phyloP scores from a whole-genome alignment of 64 coral and sea anemone species.

The Exaiptasia diaphana region DNA sequence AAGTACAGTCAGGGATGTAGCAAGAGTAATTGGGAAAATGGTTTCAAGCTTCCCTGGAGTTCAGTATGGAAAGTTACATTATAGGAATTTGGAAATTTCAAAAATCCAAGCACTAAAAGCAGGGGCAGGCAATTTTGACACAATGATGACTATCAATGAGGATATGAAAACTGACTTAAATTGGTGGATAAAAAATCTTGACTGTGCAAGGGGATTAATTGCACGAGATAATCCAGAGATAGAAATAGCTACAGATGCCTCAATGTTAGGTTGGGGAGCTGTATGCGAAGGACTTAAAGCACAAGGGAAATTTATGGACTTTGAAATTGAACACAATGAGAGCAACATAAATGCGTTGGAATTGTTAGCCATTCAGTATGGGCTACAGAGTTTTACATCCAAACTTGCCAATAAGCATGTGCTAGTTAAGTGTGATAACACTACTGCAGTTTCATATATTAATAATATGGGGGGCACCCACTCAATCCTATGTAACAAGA shows the following conservation, averaged over 20 bases:
- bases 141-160: not conserved
- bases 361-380: not conserved
- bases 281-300: not conserved
- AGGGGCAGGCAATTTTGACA: constrained; percentile 27
- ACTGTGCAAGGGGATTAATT: not conserved
- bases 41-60: constrained; percentile 10
- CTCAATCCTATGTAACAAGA: not conserved
- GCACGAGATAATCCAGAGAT: not conserved
- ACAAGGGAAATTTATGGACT: constrained; percentile 14
- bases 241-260: constrained; percentile 28
- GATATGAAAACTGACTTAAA: not conserved
- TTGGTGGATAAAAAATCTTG: constrained; percentile 15
- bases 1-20: too few relatives aligned
- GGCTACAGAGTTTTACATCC: not conserved
- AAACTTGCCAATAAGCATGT: constrained; percentile 1
- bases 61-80: not conserved
- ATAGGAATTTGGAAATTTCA: constrained; percentile 19
- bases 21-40: constrained; percentile 47
- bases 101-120: too few relatives aligned
- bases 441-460: constrained; percentile 8
- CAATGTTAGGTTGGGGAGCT: not conserved
- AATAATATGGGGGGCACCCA: constrained; percentile 61
- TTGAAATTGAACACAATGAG: not conserved
- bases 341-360: constrained; percentile 28
- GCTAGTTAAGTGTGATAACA: constrained; percentile 9